Evolutionary conservation across 2,888 invertebrate species (phyloP).

Genomic region (Deilephila elpenor): DNA sequence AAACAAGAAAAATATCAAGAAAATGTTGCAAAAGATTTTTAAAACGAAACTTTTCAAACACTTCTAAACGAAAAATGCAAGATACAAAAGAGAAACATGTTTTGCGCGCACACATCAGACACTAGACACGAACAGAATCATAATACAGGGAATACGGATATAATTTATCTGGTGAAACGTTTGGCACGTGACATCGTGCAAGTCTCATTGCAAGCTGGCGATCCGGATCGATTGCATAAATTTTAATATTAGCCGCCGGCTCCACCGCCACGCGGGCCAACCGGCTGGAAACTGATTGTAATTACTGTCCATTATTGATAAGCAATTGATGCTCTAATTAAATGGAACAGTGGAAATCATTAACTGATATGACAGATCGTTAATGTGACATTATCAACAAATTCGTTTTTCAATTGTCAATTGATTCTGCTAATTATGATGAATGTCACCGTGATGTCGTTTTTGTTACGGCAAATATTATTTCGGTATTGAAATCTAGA

Average conservation of each 20-base stretch:
- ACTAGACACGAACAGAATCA: slow-evolving; percentile 30
- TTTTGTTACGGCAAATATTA: not conserved
- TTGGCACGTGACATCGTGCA: slow-evolving; percentile 56
- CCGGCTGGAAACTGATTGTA: slow-evolving; percentile 50
- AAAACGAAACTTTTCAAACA: not conserved
- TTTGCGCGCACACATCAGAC: slow-evolving; percentile 26
- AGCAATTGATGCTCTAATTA: slow-evolving; percentile 59
- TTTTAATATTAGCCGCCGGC: slow-evolving; percentile 62
- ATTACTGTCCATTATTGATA: slow-evolving; percentile 66
- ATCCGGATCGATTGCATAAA: slow-evolving; percentile 68
- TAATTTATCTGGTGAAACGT: slow-evolving; percentile 57
- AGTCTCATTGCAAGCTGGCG: slow-evolving; percentile 60
- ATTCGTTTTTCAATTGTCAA: slow-evolving; percentile 28
- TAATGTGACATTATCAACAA: not conserved
- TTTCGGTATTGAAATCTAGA: not conserved
- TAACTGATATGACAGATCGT: slow-evolving; percentile 17
- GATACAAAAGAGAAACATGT: slow-evolving; percentile 11
- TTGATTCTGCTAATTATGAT: not conserved
- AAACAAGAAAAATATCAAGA: not conserved
- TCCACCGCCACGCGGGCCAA: slow-evolving; percentile 32
- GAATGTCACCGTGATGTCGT: not conserved
- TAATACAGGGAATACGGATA: slow-evolving; percentile 47
- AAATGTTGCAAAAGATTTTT: not conserved
- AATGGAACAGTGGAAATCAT: slow-evolving; percentile 53
- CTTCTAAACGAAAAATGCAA: not conserved